A percentile compares a stretch with the other conserved stretches of the same genome.
These are phyloP conservation scores for Nomada goodeniana DNA, from an alignment of 2,888 invertebrate species.

Conservation along the genomic window DNA sequence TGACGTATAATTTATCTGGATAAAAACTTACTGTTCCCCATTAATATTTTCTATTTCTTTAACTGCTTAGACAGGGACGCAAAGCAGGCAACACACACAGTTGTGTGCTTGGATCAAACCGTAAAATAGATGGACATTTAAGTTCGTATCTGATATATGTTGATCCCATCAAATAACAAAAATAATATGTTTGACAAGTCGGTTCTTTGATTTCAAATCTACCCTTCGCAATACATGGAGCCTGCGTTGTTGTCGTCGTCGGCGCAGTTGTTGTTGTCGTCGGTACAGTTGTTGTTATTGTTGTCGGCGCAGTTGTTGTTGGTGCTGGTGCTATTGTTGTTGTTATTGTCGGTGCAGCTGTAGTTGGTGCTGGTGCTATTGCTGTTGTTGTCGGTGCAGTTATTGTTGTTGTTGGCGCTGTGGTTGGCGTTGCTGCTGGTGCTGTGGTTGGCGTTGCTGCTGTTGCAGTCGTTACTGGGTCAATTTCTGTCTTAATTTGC, in stretches of 20 bases:
- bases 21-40: not conserved
- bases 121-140: constrained; percentile 37
- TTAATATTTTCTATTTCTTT: not conserved
- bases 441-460: not conserved
- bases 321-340: not conserved
- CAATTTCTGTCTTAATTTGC: not conserved
- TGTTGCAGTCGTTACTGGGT: fast-evolving
- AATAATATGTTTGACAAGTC: constrained; percentile 60
- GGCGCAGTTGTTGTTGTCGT: not conserved
- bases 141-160: constrained; percentile 7
- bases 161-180: constrained; percentile 40
- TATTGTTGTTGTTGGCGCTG: not conserved
- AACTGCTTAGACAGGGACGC: constrained; percentile 14
- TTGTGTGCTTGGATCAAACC: constrained; percentile 28
- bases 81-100: constrained; percentile 36
- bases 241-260: not conserved
- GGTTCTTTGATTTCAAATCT: constrained; percentile 49
- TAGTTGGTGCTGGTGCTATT: not conserved
- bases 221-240: constrained; percentile 43
- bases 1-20: not conserved
- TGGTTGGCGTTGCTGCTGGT: not conserved
- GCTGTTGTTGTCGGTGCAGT: not conserved
- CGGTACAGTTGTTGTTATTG: not conserved
- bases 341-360: not conserved
- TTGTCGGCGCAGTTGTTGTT: not conserved